A percentile compares a stretch with the other conserved stretches of the same genome.
Conservation (phyloP, 2,113 vertebrate species). For the Benitochromis conjunctus region DNA sequence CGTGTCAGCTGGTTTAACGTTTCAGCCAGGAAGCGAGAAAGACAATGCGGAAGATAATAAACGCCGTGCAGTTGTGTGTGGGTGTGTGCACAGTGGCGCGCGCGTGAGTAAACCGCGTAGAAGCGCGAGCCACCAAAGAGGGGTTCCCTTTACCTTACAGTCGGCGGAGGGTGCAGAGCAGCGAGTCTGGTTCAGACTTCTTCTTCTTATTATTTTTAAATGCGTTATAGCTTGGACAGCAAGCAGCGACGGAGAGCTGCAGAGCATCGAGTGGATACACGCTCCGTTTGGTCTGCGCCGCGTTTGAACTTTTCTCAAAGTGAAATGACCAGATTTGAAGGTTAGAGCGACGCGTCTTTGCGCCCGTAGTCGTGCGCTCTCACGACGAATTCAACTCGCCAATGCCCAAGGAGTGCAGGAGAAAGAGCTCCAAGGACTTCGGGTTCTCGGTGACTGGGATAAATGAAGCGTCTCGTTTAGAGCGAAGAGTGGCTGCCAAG, state of each 20-base stretch:
- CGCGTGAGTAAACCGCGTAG: background rate
- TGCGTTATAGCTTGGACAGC: background rate
- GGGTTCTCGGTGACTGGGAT: conserved; percentile 39
- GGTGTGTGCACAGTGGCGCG: background rate
- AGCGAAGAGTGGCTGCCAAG: conserved; percentile 61
- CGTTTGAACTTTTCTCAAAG: background rate
- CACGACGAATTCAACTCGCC: background rate
- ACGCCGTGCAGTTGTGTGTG: background rate
- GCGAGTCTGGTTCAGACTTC: background rate
- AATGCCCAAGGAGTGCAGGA: conserved; percentile 71
- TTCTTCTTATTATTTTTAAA: background rate
- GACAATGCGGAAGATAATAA: conserved; percentile 59
- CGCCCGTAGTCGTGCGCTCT: background rate
- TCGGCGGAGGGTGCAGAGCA: background rate
- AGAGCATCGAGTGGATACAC: background rate
- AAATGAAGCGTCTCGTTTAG: conserved; percentile 52
- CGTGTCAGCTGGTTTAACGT: conserved; percentile 11
- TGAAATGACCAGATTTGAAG: conserved; percentile 53
- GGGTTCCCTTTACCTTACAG: conserved; percentile 51
- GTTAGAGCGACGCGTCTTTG: background rate
- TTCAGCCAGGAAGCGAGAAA: conserved; percentile 47
- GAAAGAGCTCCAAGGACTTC: conserved; percentile 61
- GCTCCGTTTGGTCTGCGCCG: background rate
- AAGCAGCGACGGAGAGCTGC: background rate
- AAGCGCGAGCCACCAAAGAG: conserved; percentile 24